Percentiles rank a stretch among this genome's conserved stretches.
Evolutionary conservation across 2,113 vertebrate genomes (phyloP).

Genomic region (Neodon shergylaensis): DNA sequence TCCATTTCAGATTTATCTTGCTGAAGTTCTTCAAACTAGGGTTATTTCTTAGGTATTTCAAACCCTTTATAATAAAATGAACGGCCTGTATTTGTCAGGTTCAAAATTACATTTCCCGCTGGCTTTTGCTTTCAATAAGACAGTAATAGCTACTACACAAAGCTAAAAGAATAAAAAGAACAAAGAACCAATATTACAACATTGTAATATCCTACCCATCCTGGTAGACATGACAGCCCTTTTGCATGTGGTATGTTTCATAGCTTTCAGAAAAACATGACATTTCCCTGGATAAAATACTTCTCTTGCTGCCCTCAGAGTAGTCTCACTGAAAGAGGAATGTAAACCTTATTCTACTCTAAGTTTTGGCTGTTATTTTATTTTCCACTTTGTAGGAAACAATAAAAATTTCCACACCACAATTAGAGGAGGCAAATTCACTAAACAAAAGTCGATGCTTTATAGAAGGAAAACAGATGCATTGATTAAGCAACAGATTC

Average conservation of each 20-base stretch:
- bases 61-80: conserved; percentile 65
- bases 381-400: background rate
- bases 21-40: conserved; percentile 57
- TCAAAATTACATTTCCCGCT: conserved; percentile 73
- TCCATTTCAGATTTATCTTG: conserved; percentile 72
- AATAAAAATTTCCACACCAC: background rate
- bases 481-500: background rate
- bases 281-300: conserved; percentile 1
- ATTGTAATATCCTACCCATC: conserved; percentile 38
- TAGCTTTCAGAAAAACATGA: background rate
- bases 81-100: conserved; percentile 65
- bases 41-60: conserved; percentile 66
- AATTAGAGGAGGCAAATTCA: background rate
- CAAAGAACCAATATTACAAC: conserved; percentile 50
- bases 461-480: background rate
- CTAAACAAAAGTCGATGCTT: conserved; percentile 9
- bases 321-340: background rate
- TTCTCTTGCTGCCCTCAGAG: background rate
- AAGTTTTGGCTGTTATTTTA: background rate
- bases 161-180: conserved; percentile 70
- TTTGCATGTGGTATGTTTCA: conserved; percentile 25
- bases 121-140: conserved; percentile 78
- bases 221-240: conserved; percentile 12
- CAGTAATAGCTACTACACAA: conserved; percentile 73
- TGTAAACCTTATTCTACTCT: background rate